Conservation (phyloP, 1,140 invertebrate genomes). For the Lordiphosa mommai region DNA sequence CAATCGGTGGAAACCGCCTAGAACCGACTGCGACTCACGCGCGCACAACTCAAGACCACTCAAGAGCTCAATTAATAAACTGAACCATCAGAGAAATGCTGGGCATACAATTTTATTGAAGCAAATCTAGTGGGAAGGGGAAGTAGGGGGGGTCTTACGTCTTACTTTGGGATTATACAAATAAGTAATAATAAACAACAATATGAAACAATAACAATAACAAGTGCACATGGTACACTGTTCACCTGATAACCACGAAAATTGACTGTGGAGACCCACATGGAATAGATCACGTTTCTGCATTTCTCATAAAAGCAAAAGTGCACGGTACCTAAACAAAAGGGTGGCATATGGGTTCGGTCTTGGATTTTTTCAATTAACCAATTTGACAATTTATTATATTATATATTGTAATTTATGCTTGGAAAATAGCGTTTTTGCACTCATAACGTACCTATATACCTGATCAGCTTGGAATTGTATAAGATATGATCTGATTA, state of each 20-base stretch:
- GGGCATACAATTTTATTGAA: conserved; percentile 70
- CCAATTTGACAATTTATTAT: no score
- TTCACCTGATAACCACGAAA: conserved; percentile 58
- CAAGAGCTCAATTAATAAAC: conserved; percentile 42
- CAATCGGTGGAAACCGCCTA: conserved; percentile 43
- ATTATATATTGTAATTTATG: no score
- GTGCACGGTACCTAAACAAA: conserved; percentile 7
- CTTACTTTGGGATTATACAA: conserved; percentile 7
- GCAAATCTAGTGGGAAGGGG: no score
- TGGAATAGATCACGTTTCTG: conserved; percentile 74
- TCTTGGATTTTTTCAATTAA: no score
- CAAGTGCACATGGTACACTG: conserved; percentile 36
- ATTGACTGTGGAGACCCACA: conserved; percentile 37
- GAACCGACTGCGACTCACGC: conserved; percentile 35
- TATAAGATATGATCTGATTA: no score
- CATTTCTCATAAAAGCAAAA: conserved; percentile 49
- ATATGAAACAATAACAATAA: conserved; percentile 54
- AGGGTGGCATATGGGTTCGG: conserved; percentile 6
- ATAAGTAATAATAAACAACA: conserved; percentile 31
- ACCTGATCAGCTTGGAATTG: no score
- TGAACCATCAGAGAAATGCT: conserved; percentile 29
- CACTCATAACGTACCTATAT: no score
- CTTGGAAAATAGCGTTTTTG: no score
- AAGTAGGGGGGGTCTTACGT: not conserved
- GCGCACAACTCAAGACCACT: not conserved